These are phyloP conservation scores for Garrulus glandarius DNA, from an alignment of 2,797 vertebrate species.

Conservation along the genomic window DNA sequence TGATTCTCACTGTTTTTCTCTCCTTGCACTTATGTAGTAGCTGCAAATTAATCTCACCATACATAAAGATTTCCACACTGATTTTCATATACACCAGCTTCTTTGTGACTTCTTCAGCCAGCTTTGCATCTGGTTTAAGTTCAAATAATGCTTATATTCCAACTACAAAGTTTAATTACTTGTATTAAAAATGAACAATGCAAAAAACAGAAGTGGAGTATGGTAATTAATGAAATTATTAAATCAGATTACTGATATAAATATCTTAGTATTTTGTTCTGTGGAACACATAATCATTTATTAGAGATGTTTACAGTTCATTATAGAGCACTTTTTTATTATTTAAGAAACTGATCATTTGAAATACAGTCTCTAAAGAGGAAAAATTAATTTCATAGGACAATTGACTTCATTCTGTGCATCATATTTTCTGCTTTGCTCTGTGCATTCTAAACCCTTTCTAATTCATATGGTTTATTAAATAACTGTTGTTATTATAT, in stretches of 20 bases:
- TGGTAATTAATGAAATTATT: background rate
- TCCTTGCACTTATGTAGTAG: background rate
- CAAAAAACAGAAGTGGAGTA: background rate
- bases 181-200: background rate
- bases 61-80: background rate
- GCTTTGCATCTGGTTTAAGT: background rate
- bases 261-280: background rate
- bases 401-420: background rate
- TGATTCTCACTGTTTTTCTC: background rate
- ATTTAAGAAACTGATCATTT: background rate
- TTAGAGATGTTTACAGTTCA: background rate
- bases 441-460: background rate
- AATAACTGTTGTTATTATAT: constrained; percentile 34
- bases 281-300: background rate
- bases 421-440: background rate
- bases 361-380: background rate
- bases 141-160: background rate
- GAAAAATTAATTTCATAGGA: background rate
- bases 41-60: background rate
- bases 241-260: background rate
- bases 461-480: background rate
- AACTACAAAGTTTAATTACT: background rate
- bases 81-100: background rate
- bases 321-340: background rate
- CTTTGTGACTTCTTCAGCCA: background rate